These are phyloP conservation scores for Podarcis lilfordi DNA, from an alignment of 2,797 vertebrate genomes.

Conservation along the genomic window DNA sequence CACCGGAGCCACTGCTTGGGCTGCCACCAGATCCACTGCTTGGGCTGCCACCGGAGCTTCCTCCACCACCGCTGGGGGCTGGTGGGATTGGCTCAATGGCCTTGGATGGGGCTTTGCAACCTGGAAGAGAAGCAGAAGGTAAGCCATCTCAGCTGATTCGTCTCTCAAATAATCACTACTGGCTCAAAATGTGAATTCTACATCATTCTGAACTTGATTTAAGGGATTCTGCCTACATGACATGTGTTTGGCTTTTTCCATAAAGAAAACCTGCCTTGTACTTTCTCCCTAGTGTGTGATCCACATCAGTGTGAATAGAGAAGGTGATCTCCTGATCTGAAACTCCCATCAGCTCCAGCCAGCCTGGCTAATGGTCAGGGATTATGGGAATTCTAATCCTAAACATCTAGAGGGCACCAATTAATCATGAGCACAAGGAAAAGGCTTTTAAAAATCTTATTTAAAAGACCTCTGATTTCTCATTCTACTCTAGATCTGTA, in stretches of 20 bases:
- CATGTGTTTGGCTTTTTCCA: neutral
- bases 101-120: conserved; percentile 12
- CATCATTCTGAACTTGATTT: neutral
- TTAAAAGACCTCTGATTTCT: neutral
- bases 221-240: neutral
- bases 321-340: neutral
- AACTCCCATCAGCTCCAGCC: neutral
- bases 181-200: too few relatives aligned
- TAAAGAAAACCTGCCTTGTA: neutral
- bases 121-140: conserved; percentile 44
- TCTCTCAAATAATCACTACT: neutral
- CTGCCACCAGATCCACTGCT: neutral
- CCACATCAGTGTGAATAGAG: neutral
- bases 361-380: neutral
- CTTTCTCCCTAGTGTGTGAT: neutral
- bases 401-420: neutral
- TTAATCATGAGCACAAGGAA: neutral
- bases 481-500: neutral
- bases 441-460: neutral
- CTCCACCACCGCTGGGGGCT: conserved; percentile 32
- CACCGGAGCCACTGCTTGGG: conserved; percentile 8
- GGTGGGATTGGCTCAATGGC: conserved; percentile 17
- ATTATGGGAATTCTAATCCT: neutral
- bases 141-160: neutral
- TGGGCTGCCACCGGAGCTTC: neutral